Conservation (phyloP, 2,888 invertebrate genomes). For the Diogma glabrata region DNA sequence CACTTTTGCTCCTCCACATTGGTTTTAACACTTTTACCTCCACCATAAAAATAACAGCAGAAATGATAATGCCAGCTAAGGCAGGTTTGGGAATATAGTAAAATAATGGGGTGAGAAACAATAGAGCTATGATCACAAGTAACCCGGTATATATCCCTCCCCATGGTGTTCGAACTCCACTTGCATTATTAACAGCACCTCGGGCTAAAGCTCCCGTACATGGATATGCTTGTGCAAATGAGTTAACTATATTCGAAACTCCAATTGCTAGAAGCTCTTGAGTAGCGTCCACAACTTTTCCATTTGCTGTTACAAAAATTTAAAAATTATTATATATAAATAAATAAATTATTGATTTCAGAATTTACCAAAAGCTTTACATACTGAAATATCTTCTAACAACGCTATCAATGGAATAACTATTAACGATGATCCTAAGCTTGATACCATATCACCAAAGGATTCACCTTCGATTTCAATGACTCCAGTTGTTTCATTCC, state of each 20-base stretch:
- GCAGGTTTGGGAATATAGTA: constrained; percentile 77
- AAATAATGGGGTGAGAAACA: constrained; percentile 81
- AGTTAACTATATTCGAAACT: constrained; percentile 63
- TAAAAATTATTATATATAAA: no score
- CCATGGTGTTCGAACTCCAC: constrained; percentile 76
- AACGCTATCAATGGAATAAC: constrained; percentile 80
- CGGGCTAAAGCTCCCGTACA: constrained; percentile 72
- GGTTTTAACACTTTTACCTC: constrained; percentile 76
- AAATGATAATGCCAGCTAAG: constrained; percentile 81
- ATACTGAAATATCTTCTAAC: constrained; percentile 84
- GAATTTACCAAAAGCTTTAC: constrained; percentile 74
- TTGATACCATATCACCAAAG: constrained; percentile 63
- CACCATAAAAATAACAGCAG: constrained; percentile 86
- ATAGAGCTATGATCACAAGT: constrained; percentile 71
- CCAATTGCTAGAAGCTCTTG: constrained; percentile 86
- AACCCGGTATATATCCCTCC: constrained; percentile 72
- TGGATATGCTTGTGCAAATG: constrained; percentile 74
- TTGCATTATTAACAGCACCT: constrained; percentile 80
- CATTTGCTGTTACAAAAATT: constrained; percentile 43
- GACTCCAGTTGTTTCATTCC: constrained; percentile 43
- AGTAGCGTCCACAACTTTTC: constrained; percentile 75
- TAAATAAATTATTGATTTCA: no score
- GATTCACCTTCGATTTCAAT: constrained; percentile 19
- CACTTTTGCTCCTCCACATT: constrained; percentile 84
- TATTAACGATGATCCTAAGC: constrained; percentile 71